These are phyloP conservation scores for Hemitrygon akajei DNA, from an alignment of 2,797 vertebrate genomes.

Conservation along the genomic window DNA sequence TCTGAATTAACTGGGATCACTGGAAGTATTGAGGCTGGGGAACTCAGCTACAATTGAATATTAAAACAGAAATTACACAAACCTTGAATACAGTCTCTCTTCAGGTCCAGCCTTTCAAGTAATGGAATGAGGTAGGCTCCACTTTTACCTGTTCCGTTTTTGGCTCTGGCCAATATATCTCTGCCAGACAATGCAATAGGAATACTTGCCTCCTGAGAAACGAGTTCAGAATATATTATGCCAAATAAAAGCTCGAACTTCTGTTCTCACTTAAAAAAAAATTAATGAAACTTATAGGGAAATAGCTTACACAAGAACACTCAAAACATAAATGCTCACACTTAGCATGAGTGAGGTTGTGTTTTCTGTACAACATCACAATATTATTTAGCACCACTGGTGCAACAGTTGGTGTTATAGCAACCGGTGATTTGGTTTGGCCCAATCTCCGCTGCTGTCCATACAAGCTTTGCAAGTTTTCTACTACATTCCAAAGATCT, in stretches of 20 bases:
- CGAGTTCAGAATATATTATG: neutral
- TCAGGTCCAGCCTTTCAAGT: conserved; percentile 99
- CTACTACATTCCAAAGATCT: too few species aligned
- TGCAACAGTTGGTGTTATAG: too few species aligned
- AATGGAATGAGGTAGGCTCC: conserved; percentile 99
- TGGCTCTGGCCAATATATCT: conserved; percentile 97
- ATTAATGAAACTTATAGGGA: neutral
- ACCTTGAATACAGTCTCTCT: conserved; percentile 99
- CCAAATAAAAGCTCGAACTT: neutral
- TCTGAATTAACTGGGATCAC: neutral
- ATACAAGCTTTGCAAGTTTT: too few species aligned
- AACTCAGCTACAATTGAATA: neutral
- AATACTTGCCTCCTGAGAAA: conserved; percentile 91
- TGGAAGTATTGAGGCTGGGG: neutral
- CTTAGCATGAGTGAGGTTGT: neutral
- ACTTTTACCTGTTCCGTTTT: conserved; percentile 98
- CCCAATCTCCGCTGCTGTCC: too few species aligned
- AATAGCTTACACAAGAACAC: neutral
- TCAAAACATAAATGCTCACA: neutral
- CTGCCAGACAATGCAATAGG: conserved; percentile 98
- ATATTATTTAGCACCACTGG: too few species aligned
- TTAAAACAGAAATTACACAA: conserved; percentile 40
- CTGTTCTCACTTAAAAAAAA: too few species aligned
- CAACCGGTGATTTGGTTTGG: too few species aligned
- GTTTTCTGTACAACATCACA: too few species aligned